Evolutionary conservation across 1,140 invertebrate genomes (phyloP).

Genomic region (Zaprionus tsacasi): DNA sequence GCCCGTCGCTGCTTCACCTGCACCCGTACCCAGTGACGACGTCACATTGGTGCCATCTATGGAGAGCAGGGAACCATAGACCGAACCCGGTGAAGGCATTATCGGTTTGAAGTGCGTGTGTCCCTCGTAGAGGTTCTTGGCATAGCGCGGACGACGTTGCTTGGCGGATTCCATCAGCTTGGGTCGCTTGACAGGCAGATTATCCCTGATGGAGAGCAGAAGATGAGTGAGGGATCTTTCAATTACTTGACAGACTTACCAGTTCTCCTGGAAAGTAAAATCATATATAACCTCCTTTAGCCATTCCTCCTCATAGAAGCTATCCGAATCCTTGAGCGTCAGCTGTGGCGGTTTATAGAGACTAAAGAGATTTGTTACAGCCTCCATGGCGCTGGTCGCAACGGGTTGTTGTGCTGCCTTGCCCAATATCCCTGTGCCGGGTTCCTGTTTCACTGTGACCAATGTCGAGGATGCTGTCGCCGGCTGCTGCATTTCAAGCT

Average conservation of each 20-base stretch:
- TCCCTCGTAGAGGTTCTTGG: constrained; percentile 86
- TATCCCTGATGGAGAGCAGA: constrained; percentile 87
- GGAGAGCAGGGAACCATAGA: constrained; percentile 72
- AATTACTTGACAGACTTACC: constrained; percentile 86
- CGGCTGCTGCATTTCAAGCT: constrained; percentile 69
- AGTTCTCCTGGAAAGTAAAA: constrained; percentile 92
- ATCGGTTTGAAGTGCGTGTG: constrained; percentile 86
- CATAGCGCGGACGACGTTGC: constrained; percentile 59
- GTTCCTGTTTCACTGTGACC: constrained; percentile 60
- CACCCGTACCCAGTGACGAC: neutral
- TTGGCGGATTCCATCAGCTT: constrained; percentile 85
- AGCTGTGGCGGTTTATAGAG: constrained; percentile 89
- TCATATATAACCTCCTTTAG: constrained; percentile 94
- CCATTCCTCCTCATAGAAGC: constrained; percentile 90
- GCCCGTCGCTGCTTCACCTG: constrained; percentile 6
- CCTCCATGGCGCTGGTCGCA: constrained; percentile 56
- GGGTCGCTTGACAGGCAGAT: constrained; percentile 94
- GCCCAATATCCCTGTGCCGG: constrained; percentile 27
- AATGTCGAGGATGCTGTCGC: neutral
- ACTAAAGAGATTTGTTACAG: constrained; percentile 67
- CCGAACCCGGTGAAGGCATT: constrained; percentile 75
- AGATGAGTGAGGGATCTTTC: neutral
- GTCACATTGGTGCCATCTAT: constrained; percentile 54
- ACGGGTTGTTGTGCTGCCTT: neutral
- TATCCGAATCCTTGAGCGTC: constrained; percentile 89